These are phyloP conservation scores for Nannoperca obscura DNA, from an alignment of 2,797 vertebrate species.

Conservation along the genomic window DNA sequence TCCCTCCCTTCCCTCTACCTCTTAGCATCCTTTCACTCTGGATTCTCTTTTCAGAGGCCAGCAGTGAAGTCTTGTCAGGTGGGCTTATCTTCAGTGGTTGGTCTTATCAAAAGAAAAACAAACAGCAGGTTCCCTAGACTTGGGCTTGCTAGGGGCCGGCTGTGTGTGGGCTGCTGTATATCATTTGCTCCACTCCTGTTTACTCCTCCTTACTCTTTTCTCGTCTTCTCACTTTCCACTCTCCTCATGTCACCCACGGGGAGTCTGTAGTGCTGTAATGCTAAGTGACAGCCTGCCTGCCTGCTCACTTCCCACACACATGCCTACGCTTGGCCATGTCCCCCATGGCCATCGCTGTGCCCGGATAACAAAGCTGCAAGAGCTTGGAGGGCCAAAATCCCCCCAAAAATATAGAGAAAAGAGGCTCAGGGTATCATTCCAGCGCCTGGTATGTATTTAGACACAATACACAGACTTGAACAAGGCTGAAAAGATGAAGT, in stretches of 20 bases:
- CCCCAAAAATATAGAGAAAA: slow-evolving; percentile 22
- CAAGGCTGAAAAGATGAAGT: slow-evolving; percentile 29
- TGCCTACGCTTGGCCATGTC: slow-evolving; percentile 62
- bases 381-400: slow-evolving; percentile 47
- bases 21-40: slow-evolving; percentile 41
- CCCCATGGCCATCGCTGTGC: slow-evolving; percentile 83
- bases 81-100: slow-evolving; percentile 56
- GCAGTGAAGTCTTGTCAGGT: slow-evolving; percentile 59
- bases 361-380: slow-evolving; percentile 82
- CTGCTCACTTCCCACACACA: slow-evolving; percentile 82
- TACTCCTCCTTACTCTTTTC: slow-evolving; percentile 49
- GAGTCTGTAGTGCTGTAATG: slow-evolving; percentile 86
- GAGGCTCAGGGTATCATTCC: slow-evolving; percentile 48
- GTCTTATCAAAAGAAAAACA: slow-evolving; percentile 70
- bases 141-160: slow-evolving; percentile 34
- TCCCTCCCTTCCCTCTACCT: slow-evolving; percentile 32
- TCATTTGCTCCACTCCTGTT: slow-evolving; percentile 44
- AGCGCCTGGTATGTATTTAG: slow-evolving; percentile 56
- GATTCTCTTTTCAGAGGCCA: slow-evolving; percentile 45
- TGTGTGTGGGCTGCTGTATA: slow-evolving; percentile 55
- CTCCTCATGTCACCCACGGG: slow-evolving; percentile 66
- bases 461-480: slow-evolving; percentile 46
- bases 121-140: slow-evolving; percentile 65
- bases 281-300: slow-evolving; percentile 88
- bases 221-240: slow-evolving; percentile 70